Percentiles rank a stretch among this genome's conserved stretches.
These are phyloP conservation scores for Branchinecta lynchi DNA, from an alignment of 1,140 invertebrate genomes.

Conservation along the genomic window DNA sequence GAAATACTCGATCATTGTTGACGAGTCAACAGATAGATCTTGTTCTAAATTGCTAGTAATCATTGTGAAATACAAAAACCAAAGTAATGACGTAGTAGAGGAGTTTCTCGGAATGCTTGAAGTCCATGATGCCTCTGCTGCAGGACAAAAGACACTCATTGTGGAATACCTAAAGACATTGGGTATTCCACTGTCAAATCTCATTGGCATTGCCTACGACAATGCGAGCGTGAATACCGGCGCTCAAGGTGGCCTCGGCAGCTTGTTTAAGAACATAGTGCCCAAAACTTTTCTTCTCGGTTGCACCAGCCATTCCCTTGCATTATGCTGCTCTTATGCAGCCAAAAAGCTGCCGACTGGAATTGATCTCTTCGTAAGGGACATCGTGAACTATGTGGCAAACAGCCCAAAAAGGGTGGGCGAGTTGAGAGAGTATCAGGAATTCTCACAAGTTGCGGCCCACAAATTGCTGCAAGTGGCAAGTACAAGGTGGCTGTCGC, in stretches of 20 bases:
- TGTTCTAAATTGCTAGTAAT: background rate
- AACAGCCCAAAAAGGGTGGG: background rate
- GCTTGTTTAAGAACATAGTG: background rate
- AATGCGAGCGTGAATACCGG: background rate
- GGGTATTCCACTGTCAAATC: background rate
- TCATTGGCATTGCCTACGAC: background rate
- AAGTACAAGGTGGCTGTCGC: background rate
- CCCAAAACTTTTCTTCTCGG: background rate
- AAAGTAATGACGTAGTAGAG: background rate
- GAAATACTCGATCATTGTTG: background rate
- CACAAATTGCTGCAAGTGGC: background rate
- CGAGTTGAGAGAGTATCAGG: background rate
- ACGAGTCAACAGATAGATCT: background rate
- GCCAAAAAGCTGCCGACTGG: background rate
- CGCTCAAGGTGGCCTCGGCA: background rate
- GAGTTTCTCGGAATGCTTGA: background rate
- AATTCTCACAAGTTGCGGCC: background rate
- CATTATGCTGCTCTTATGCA: background rate
- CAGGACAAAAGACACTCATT: background rate
- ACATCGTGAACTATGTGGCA: background rate
- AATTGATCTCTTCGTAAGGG: background rate
- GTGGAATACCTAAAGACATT: background rate
- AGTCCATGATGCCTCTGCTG: background rate
- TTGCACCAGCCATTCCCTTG: background rate
- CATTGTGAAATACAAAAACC: slow-evolving; percentile 7